Evolutionary conservation across 1,140 invertebrate species (phyloP), one percentile per base, ranked within the genome.

Genomic region (Trichomalopsis sarcophagae): DNA sequence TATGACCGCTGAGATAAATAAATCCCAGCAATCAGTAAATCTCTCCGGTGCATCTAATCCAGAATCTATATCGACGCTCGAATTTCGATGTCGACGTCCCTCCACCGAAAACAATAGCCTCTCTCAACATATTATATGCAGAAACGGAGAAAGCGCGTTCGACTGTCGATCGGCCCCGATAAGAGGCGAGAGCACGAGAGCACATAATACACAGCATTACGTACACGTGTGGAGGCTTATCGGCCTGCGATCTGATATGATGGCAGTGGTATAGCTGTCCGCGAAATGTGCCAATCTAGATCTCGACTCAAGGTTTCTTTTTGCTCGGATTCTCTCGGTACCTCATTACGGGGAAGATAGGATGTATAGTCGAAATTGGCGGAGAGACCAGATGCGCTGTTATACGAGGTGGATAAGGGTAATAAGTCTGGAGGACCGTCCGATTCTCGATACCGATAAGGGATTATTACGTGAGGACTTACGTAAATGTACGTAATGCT

Each of bases 131-230:
- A 44, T 10, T 6, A 17, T 6, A n/a, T n/a, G 55, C 55, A 62
- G 55, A 62, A n/a, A n/a, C 5, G 6, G 55, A 62, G 55, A 62
- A 62, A 62, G 55, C 55, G 55, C 55, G 17, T 62, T 62, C 55
- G 69, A 27, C 27, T 27, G 69, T 11, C 69, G 69, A 71, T 71
- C 69, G 27, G 23, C 0, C 4, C 0, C 4, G 69, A 71, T 71
- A 71, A 71, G 30, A 30, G 69, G 69, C 6, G 55, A 62, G 55
- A 62, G 62, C 81, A 85, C 88, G 86, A 87, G 87, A 87, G 69
- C 85, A 80, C 79, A 86, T 86, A 77, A 23, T 69, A 5, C 33
- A 33, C 27, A 33, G 14, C 30, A 33, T 62, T 62, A 62, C 55
- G 21, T 62, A 17, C 33, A 36, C 17, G 17, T n/a, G 17, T 21